Percentiles rank a stretch among this genome's conserved stretches.
phyloP scores from a whole-genome alignment of 2,113 vertebrate genomes.

The Atlantisia rogersi region DNA sequence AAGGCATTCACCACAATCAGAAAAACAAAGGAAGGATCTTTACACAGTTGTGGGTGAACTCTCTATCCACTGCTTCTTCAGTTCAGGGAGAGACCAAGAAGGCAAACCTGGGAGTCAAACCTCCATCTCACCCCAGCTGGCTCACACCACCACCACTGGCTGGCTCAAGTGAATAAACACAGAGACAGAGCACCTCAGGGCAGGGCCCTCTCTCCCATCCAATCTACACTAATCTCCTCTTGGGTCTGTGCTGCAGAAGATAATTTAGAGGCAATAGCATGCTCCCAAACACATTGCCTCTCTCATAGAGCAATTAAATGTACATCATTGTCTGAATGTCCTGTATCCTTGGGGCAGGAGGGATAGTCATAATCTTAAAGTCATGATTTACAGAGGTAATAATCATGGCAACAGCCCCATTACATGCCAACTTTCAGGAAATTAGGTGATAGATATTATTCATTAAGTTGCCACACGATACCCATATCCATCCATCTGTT shows the following conservation, averaged over 20 bases:
- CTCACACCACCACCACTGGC: background rate
- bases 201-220: background rate
- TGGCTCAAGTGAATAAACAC: background rate
- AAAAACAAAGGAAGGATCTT: background rate
- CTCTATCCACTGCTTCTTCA: background rate
- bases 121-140: background rate
- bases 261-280: conserved; percentile 20
- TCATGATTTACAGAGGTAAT: conserved; percentile 72
- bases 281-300: background rate
- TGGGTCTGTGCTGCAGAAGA: background rate
- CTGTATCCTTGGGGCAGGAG: conserved; percentile 50
- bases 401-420: conserved; percentile 61
- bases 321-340: conserved; percentile 40
- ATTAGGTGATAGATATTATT: conserved; percentile 74
- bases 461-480: conserved; percentile 64
- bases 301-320: conserved; percentile 53
- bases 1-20: background rate
- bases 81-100: background rate
- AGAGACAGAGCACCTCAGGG: background rate
- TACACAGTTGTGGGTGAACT: background rate
- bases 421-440: conserved; percentile 59
- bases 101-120: background rate
- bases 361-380: conserved; percentile 48
- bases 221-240: conserved; percentile 26
- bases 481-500: conserved; percentile 61